A percentile compares a stretch with the other conserved stretches of the same genome.
Evolutionary conservation across 2,113 vertebrate species (phyloP).

Genomic region (Dasyurus viverrinus): DNA sequence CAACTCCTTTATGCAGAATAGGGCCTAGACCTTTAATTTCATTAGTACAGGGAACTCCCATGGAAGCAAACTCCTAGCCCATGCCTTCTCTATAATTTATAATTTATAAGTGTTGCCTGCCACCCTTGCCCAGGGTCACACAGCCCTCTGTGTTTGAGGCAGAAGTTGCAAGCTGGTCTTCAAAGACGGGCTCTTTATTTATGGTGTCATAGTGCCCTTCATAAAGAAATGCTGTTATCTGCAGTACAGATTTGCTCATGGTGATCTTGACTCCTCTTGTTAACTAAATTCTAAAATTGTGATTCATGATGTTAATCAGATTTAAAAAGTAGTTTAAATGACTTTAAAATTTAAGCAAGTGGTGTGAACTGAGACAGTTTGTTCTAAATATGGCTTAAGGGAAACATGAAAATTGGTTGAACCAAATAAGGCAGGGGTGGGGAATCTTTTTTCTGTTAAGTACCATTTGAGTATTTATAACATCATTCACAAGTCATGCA

Average conservation of each 20-base stretch:
- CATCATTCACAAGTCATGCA: too few species aligned
- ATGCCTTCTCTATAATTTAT: neutral
- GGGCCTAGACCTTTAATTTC: too few species aligned
- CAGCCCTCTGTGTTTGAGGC: neutral
- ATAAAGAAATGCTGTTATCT: neutral
- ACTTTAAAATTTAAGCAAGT: neutral
- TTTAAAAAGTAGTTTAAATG: neutral
- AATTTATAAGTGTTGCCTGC: neutral
- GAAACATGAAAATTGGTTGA: neutral
- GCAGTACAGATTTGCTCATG: neutral
- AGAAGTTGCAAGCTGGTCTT: neutral
- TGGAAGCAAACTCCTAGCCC: neutral
- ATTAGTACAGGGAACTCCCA: neutral
- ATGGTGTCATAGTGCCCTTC: neutral
- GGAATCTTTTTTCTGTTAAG: too few species aligned
- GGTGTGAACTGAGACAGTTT: neutral
- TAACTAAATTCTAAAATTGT: neutral
- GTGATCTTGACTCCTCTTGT: neutral
- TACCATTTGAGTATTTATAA: too few species aligned
- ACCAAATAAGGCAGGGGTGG: neutral
- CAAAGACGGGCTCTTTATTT: neutral
- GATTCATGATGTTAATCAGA: too few species aligned
- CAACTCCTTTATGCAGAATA: neutral
- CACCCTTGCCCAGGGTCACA: neutral
- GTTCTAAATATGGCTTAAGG: neutral